phyloP scores from a whole-genome alignment of 2,888 invertebrate species.

The Campoplex capitator region DNA sequence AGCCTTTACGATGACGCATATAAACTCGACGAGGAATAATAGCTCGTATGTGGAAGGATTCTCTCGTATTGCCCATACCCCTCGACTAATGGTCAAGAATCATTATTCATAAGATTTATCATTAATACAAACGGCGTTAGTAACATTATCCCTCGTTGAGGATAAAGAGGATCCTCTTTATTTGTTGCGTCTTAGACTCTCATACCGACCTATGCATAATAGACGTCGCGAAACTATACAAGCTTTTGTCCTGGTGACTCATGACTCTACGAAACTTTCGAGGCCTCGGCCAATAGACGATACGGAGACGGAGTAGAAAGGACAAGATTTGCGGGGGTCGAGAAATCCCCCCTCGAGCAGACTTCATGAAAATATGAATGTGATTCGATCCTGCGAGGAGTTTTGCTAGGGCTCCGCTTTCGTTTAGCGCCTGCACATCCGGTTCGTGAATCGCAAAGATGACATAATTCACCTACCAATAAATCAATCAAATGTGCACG shows the following conservation, averaged over 20 bases:
- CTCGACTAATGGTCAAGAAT: conserved; percentile 8
- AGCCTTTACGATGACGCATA: conserved; percentile 22
- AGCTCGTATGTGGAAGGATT: conserved; percentile 6
- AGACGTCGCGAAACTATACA: background rate
- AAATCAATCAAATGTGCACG: background rate
- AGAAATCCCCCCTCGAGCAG: background rate
- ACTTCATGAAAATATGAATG: conserved; percentile 2
- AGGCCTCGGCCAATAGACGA: conserved; percentile 30
- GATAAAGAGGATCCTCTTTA: conserved; percentile 9
- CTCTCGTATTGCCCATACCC: conserved; percentile 6
- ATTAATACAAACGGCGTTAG: conserved; percentile 42
- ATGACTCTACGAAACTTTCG: conserved; percentile 28
- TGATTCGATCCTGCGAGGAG: conserved; percentile 9
- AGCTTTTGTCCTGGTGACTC: conserved; percentile 53
- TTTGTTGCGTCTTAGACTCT: background rate
- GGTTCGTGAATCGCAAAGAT: conserved; percentile 5
- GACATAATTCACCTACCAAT: background rate
- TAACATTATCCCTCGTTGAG: conserved; percentile 16
- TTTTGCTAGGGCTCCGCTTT: conserved; percentile 24
- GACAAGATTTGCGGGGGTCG: conserved; percentile 46
- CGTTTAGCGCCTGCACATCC: conserved; percentile 26
- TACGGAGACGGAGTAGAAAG: conserved; percentile 13
- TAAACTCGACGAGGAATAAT: conserved; percentile 11
- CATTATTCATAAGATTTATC: conserved; percentile 57
- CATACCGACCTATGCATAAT: conserved; percentile 30